Evolutionary conservation across 2,888 invertebrate genomes (phyloP).

Genomic region (Cremastobaeus sp.): DNA sequence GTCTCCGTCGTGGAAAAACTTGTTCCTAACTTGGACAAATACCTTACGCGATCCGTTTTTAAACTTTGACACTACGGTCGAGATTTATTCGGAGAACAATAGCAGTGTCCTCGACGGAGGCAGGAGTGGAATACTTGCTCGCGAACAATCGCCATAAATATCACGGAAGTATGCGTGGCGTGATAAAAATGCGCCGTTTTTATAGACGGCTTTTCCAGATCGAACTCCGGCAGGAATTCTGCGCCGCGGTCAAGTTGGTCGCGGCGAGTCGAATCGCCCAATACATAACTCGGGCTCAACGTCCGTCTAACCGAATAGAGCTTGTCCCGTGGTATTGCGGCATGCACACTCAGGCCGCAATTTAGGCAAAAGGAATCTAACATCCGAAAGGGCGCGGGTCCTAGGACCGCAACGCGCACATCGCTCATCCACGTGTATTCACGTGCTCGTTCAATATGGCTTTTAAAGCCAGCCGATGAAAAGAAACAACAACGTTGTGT

Average conservation of each 20-base stretch:
- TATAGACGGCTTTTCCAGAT: not conserved
- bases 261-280: slow-evolving; percentile 12
- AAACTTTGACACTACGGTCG: slow-evolving; percentile 34
- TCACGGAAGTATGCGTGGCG: slow-evolving; percentile 24
- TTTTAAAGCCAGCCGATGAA: slow-evolving; percentile 15
- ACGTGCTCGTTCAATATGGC: too few relatives aligned
- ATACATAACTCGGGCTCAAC: slow-evolving; percentile 12
- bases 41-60: slow-evolving; percentile 39
- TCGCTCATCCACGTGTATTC: slow-evolving; percentile 24
- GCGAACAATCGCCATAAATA: slow-evolving; percentile 30
- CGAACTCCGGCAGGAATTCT: slow-evolving; percentile 1
- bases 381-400: slow-evolving; percentile 25
- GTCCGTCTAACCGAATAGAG: slow-evolving; percentile 5
- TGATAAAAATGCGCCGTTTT: slow-evolving; percentile 29
- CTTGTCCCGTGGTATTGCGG: slow-evolving; percentile 20
- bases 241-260: slow-evolving; percentile 5
- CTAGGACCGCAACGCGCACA: slow-evolving; percentile 16
- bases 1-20: slow-evolving; percentile 16
- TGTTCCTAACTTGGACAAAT: slow-evolving; percentile 41
- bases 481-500: slow-evolving; percentile 7
- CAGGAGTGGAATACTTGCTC: slow-evolving; percentile 27
- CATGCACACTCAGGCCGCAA: too few relatives aligned
- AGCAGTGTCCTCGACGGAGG: slow-evolving; percentile 1
- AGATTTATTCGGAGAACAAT: slow-evolving; percentile 48
- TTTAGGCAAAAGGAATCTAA: slow-evolving; percentile 36